Base-by-base conservation (phyloP, 2,888 invertebrate genomes). In the Platycheirus rosarum region DNA sequence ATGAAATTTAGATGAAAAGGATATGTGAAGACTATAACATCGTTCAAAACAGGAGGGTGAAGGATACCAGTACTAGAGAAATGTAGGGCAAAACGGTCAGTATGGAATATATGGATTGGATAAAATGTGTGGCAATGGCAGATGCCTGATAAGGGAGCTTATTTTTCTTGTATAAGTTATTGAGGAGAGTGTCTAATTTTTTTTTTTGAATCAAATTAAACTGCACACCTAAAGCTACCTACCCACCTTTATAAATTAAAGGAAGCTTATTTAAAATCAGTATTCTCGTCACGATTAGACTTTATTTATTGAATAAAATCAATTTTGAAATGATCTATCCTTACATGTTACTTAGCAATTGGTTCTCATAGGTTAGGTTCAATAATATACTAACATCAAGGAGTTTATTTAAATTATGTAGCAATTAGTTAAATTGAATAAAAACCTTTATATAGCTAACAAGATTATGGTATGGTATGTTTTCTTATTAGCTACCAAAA, bases 21-120 rank as follows among this genome's bases (percentile, higher is more conserved):
- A 70, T 70, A 60, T 62, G 44, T 40, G 57, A 49, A 53, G 23
- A 32, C 14, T 14, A 40, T 8, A 14, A 32, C 37, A 37, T 32
- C 2, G 8, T 8, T 23, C 8, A 32, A 8, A 32, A 4, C 29
- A 48, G 13, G 60, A 51, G 70, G 62, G 76, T 37, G 66, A 66
- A 35, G 13, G 37, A 46, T 23, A 46, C 32, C 14, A 69, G n/a
- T n/a, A 73, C 9, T 16, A 16, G 20, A 29, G 13, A 14, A 62
- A 80, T 76, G 51, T 82, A 68, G 76, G 76, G 55, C 70, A 76
- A 49, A 75, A 75, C 32, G 69, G 69, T 60, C 80, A 66, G 37
- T 60, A 16, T 44, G 44, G 42, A 13, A 20, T 18, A 46, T 57
- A 9, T 2, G 23, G 23, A 32, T 32, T 35, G 49, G 40, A 42